Conservation (phyloP, 2,888 invertebrate genomes). For the Pediacus dermestoides region DNA sequence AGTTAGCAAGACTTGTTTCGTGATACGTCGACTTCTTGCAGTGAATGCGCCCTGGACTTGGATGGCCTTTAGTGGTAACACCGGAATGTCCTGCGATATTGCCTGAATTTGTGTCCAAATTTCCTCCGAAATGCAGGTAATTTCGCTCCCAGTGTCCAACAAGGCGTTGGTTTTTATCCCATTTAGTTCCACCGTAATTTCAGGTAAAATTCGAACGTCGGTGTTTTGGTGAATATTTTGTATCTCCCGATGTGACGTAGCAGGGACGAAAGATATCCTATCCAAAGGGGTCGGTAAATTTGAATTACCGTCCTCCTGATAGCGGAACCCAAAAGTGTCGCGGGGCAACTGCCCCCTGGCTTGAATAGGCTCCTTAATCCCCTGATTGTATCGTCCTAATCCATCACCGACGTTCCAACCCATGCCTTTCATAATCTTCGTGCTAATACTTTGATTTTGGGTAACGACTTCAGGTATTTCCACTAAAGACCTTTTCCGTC, state of each 20-base stretch:
- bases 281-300: not conserved
- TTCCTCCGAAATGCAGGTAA: not conserved
- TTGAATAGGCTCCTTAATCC: not conserved
- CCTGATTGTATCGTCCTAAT: not conserved
- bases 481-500: too few relatives aligned
- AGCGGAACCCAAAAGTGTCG: not conserved
- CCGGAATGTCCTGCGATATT: slow-evolving; percentile 1
- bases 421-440: too few relatives aligned
- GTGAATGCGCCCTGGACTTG: slow-evolving; percentile 13
- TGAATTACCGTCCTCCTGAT: too few relatives aligned
- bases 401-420: not conserved
- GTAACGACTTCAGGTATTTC: too few relatives aligned
- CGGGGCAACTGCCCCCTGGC: not conserved
- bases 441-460: too few relatives aligned
- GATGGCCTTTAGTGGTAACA: slow-evolving; percentile 9
- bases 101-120: not conserved
- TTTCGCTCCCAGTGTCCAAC: slow-evolving; percentile 1
- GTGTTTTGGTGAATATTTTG: too few relatives aligned
- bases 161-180: not conserved
- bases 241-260: too few relatives aligned
- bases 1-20: slow-evolving; percentile 7
- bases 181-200: not conserved
- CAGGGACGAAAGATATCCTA: too few relatives aligned
- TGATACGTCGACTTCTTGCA: slow-evolving; percentile 7
- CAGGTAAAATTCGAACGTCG: too few relatives aligned